A percentile compares a stretch with the other conserved stretches of the same genome.
Conservation (phyloP, 2,797 vertebrate species). For the Gallinago nigripennis region DNA sequence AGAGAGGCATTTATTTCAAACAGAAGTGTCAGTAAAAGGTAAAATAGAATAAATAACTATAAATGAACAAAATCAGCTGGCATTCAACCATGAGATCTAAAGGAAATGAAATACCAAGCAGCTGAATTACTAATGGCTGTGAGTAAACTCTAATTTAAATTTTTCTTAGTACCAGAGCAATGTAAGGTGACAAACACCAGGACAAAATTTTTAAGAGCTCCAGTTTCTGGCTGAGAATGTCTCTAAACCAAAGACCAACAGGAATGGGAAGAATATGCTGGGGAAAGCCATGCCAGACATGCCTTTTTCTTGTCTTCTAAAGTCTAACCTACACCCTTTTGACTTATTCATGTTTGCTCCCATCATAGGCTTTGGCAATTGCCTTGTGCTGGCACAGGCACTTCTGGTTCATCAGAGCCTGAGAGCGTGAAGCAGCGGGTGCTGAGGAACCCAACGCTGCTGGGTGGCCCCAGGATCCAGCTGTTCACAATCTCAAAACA, state of each 20-base stretch:
- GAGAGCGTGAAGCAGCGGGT: background rate
- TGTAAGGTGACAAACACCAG: background rate
- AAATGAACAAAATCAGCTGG: slow-evolving; percentile 43
- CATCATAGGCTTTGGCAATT: background rate
- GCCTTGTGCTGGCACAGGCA: background rate
- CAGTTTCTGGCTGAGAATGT: background rate
- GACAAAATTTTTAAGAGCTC: background rate
- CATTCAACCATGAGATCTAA: slow-evolving; percentile 44
- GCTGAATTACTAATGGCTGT: slow-evolving; percentile 21
- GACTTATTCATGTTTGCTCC: background rate
- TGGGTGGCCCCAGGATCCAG: background rate
- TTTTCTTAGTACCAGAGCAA: slow-evolving; percentile 5
- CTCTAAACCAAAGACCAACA: background rate
- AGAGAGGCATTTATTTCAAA: background rate
- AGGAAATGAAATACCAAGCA: slow-evolving; percentile 24
- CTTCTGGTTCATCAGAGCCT: background rate
- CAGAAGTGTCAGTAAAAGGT: slow-evolving; percentile 4
- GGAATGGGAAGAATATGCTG: background rate
- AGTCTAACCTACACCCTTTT: background rate
- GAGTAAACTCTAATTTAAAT: background rate
- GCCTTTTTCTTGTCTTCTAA: background rate
- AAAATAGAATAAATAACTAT: slow-evolving; percentile 44
- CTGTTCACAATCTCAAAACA: background rate
- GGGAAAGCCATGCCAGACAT: background rate
- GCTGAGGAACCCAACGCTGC: background rate